A percentile compares a stretch with the other conserved stretches of the same genome.
Conservation (phyloP, 92 coral and sea anemone species). For the Chrysogorgia sp. region DNA sequence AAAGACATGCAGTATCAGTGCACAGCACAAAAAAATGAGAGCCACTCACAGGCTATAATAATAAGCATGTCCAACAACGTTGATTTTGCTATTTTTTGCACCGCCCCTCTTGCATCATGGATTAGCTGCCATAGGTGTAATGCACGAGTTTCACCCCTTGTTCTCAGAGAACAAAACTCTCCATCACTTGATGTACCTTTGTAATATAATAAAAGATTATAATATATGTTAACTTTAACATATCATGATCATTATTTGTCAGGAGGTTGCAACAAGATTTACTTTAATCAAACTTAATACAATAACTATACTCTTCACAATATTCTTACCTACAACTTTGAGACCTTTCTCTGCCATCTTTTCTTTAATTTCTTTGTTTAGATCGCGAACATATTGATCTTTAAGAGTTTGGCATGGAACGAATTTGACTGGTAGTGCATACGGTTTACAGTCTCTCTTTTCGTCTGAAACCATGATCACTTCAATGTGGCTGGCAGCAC, state of each 20-base stretch:
- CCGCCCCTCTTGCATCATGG: slow-evolving; percentile 28
- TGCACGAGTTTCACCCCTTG: slow-evolving; percentile 36
- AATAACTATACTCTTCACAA: not conserved
- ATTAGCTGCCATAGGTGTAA: slow-evolving; percentile 39
- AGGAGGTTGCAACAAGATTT: too few relatives aligned
- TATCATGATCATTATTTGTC: too few relatives aligned
- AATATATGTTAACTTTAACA: too few relatives aligned
- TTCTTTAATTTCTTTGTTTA: slow-evolving; percentile 44
- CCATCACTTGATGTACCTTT: slow-evolving; percentile 41
- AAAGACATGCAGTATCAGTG: too few relatives aligned
- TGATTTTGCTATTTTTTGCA: slow-evolving; percentile 4
- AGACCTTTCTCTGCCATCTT: slow-evolving; percentile 52
- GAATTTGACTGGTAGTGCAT: slow-evolving; percentile 56
- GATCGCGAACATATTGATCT: slow-evolving; percentile 53
- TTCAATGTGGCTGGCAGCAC: slow-evolving; percentile 14
- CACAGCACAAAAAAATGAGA: too few relatives aligned
- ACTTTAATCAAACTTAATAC: not conserved
- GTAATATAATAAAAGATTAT: not conserved
- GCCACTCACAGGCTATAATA: not conserved
- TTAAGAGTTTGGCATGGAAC: slow-evolving; percentile 41
- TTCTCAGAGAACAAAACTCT: slow-evolving; percentile 26
- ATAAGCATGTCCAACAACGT: not conserved
- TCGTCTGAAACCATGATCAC: slow-evolving; percentile 19
- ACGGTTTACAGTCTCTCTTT: slow-evolving; percentile 47
- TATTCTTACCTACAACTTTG: slow-evolving; percentile 46